Percentiles rank a stretch among this genome's conserved stretches.
phyloP scores from a whole-genome alignment of 2,888 invertebrate species.

The Trisateles emortualis region DNA sequence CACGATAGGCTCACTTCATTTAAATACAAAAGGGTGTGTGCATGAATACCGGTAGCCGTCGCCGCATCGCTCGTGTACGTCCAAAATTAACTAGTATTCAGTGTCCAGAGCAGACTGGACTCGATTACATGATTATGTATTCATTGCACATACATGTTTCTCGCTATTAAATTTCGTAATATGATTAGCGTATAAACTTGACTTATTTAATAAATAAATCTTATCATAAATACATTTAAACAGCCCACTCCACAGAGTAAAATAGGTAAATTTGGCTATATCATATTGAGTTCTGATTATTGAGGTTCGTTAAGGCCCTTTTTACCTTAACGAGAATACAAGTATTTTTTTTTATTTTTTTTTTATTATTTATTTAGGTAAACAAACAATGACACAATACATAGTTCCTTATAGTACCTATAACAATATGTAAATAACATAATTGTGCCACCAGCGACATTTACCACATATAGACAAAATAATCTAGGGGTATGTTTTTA shows the following conservation, averaged over 20 bases:
- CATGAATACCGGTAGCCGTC: conserved; percentile 58
- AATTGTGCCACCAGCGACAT: too few species aligned
- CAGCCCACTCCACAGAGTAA: not conserved
- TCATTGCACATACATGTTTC: conserved; percentile 35
- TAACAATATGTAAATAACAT: too few species aligned
- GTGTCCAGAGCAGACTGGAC: not conserved
- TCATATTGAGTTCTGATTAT: too few species aligned
- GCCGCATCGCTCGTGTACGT: conserved; percentile 50
- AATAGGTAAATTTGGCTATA: not conserved
- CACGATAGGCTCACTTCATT: conserved; percentile 63
- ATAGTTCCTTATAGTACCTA: too few species aligned
- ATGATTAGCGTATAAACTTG: conserved; percentile 6
- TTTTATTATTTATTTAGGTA: too few species aligned
- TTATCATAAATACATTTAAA: conserved; percentile 17
- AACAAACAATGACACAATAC: too few species aligned
- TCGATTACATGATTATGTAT: conserved; percentile 37
- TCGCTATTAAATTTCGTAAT: conserved; percentile 27
- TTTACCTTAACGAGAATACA: too few species aligned
- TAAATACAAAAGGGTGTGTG: conserved; percentile 71
- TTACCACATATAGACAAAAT: too few species aligned
- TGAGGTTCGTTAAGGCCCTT: too few species aligned
- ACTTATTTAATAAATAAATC: conserved; percentile 29
- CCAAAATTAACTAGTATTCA: conserved; percentile 44
- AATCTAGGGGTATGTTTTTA: too few species aligned
- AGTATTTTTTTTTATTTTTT: too few species aligned